Percentiles rank a stretch among this genome's conserved stretches.
Conservation (phyloP, 1,140 invertebrate genomes). For the Drosophila quadrilineata region DNA sequence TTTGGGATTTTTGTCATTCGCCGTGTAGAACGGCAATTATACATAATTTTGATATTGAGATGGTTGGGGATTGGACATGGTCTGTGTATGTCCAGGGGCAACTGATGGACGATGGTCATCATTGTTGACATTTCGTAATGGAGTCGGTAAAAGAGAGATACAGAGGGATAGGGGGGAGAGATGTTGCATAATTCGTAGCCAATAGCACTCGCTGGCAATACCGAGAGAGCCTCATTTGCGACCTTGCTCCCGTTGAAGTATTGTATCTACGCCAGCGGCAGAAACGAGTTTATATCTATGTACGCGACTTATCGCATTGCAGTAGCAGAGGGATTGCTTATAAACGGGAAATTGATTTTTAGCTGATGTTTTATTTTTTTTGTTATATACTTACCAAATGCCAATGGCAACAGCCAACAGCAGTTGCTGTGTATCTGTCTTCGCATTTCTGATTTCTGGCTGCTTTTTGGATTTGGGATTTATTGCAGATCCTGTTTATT, state of each 20-base stretch:
- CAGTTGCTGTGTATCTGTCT: conserved; percentile 13
- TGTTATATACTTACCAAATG: conserved; percentile 71
- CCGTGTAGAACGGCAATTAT: conserved; percentile 52
- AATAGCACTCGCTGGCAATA: conserved; percentile 40
- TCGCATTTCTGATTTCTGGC: conserved; percentile 13
- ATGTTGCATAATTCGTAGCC: conserved; percentile 61
- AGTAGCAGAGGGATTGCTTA: background rate
- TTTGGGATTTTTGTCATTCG: conserved; percentile 60
- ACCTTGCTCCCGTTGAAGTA: conserved; percentile 70
- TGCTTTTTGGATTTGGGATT: background rate
- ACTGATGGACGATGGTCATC: too few relatives aligned
- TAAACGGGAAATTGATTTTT: conserved; percentile 49
- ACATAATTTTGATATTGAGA: conserved; percentile 62
- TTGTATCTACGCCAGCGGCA: conserved; percentile 14
- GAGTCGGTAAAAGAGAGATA: conserved; percentile 1
- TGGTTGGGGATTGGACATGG: too few relatives aligned
- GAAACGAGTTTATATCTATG: conserved; percentile 54
- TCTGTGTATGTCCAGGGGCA: too few relatives aligned
- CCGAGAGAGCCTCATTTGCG: conserved; percentile 50
- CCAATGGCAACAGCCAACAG: conserved; percentile 61
- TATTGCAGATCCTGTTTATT: background rate
- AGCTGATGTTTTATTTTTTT: too few relatives aligned
- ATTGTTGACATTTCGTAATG: conserved; percentile 50
- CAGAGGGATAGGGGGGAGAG: background rate
- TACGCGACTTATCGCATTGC: background rate